phyloP scores from a whole-genome alignment of 2,888 invertebrate species.

The Pseudolycoriella hygida region DNA sequence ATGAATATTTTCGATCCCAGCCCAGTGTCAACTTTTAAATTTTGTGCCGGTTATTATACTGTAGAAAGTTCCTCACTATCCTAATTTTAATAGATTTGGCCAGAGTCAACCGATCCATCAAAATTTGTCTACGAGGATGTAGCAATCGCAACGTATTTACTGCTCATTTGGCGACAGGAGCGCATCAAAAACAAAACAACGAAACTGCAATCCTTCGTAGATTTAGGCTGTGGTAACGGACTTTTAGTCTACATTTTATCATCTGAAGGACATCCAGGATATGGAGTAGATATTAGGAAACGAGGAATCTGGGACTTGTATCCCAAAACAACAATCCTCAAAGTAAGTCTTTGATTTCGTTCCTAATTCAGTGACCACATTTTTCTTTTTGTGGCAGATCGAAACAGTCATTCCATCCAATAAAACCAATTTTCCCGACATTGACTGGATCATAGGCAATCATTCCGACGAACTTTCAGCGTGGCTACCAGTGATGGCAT shows the following conservation, averaged over 20 bases:
- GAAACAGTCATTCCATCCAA: constrained; percentile 50
- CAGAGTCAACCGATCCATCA: constrained; percentile 79
- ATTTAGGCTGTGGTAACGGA: constrained; percentile 97
- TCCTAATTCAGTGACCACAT: neutral
- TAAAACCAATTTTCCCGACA: constrained; percentile 42
- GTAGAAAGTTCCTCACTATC: no score
- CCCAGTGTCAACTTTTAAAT: no score
- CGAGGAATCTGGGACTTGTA: constrained; percentile 81
- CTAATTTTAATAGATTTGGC: constrained; percentile 74
- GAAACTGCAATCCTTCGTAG: constrained; percentile 54
- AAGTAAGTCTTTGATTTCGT: neutral
- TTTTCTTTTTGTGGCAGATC: constrained; percentile 30
- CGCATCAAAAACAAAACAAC: constrained; percentile 24
- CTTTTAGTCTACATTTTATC: constrained; percentile 71
- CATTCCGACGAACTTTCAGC: constrained; percentile 99
- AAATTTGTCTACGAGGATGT: constrained; percentile 96
- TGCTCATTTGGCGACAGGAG: constrained; percentile 58
- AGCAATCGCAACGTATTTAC: constrained; percentile 76
- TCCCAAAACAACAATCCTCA: constrained; percentile 29
- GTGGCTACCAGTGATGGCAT: constrained; percentile 90
- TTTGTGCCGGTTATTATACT: no score
- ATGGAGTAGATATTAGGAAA: constrained; percentile 68
- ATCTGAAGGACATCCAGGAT: constrained; percentile 65
- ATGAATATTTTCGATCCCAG: constrained; percentile 1
- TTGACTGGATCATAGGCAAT: constrained; percentile 92